Conservation (phyloP, 92 coral and sea anemone species). For the Parazoanthus swiftii region DNA sequence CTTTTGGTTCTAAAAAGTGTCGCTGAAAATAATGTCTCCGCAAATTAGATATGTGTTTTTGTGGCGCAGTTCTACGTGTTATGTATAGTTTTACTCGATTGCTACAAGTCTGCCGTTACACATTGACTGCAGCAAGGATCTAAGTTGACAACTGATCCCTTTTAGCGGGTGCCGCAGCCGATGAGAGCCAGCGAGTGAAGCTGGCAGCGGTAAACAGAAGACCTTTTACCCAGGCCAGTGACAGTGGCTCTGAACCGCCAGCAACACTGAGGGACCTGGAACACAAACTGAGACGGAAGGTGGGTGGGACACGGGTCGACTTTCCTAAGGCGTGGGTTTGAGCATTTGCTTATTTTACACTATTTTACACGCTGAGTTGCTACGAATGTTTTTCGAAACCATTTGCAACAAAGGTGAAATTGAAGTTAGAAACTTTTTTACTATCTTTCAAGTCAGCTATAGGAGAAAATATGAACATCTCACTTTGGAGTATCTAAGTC, state of each 20-base stretch:
- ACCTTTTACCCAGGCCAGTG: constrained; percentile 52
- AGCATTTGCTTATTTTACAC: background rate
- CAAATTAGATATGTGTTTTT: too few relatives aligned
- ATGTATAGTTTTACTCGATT: background rate
- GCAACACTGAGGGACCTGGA: constrained; percentile 72
- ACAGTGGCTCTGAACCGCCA: constrained; percentile 60
- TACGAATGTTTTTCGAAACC: background rate
- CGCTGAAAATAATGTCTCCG: too few relatives aligned
- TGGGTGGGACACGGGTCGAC: background rate
- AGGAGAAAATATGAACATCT: too few relatives aligned
- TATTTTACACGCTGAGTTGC: background rate
- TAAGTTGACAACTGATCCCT: background rate
- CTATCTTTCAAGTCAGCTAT: too few relatives aligned
- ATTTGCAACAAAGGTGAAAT: background rate
- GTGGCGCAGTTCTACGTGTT: background rate
- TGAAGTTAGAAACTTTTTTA: background rate
- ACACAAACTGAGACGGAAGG: constrained; percentile 76
- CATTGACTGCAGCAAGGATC: background rate
- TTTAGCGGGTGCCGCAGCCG: constrained; percentile 22
- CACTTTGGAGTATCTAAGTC: too few relatives aligned
- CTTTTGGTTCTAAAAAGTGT: background rate
- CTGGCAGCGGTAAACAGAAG: constrained; percentile 72
- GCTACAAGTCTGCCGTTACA: background rate
- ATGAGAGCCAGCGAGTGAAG: constrained; percentile 43
- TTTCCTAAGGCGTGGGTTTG: background rate